Percentiles rank a stretch among this genome's conserved stretches.
These are phyloP conservation scores for Campoletis raptor DNA, from an alignment of 2,888 invertebrate genomes.

Conservation along the genomic window DNA sequence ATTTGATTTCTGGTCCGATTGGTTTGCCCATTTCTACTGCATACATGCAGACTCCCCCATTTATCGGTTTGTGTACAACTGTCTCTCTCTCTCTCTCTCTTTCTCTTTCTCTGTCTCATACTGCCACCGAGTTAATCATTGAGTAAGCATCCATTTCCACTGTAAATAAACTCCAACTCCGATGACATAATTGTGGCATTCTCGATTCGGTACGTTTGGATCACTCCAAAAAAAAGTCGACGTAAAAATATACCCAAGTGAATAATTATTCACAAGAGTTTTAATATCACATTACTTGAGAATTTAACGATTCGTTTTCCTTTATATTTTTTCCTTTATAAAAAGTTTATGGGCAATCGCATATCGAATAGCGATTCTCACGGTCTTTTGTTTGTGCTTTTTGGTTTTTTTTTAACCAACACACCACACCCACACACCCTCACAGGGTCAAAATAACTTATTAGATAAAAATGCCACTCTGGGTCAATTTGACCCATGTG, in stretches of 20 bases:
- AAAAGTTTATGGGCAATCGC: no score
- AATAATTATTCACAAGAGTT: neutral
- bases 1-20: constrained; percentile 49
- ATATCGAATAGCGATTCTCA: no score
- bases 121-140: constrained; percentile 25
- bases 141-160: constrained; percentile 20
- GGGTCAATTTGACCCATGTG: no score
- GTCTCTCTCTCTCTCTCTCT: constrained; percentile 18
- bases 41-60: neutral
- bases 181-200: constrained; percentile 16
- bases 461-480: no score
- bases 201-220: neutral
- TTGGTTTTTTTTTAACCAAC: no score
- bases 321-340: no score
- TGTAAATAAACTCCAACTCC: constrained; percentile 21
- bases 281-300: neutral
- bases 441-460: no score
- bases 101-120: neutral
- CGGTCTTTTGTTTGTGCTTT: no score
- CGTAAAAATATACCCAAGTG: neutral
- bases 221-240: neutral
- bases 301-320: neutral
- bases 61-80: constrained; percentile 11
- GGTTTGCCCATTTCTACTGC: constrained; percentile 41
- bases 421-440: no score